Evolutionary conservation across 1,140 invertebrate species (phyloP), one percentile per base, ranked within the genome.

Genomic region (Megathymus violae): DNA sequence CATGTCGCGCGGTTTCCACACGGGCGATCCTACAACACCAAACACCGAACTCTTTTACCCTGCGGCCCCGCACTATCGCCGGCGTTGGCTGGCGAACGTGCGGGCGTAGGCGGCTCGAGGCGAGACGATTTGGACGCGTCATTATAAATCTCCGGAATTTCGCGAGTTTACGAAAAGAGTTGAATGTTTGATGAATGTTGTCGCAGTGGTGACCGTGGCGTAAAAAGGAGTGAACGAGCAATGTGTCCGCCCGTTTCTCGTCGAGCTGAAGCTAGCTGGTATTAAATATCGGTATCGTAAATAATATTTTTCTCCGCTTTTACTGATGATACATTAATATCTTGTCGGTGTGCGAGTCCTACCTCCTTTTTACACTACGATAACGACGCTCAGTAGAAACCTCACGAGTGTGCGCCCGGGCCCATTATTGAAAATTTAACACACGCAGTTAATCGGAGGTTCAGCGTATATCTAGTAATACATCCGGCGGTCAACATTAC

Each of bases 21-120:
- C 95, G 85, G 96, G 96, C 85, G 96, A 97, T 89, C 96, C 95
- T 95, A 95, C 92, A 95, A 95, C 92, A 92, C 88, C 89, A 91
- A 91, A 92, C 89, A 92, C 89, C 88, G 82, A 92, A 92, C 91
- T 91, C 89, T 92, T 92, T 89, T 81, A 78, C 68, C 58, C 46
- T 62, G 64, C 69, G 69, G 62, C 54, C 73, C 61, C 64, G 60
- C 59, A 11, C 27, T 14, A 16, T 11, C 46, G 25, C 25, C 46
- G 46, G 13, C 11, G 17, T 6, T 3, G 22, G 22, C 7, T 7
- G 13, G 13, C 15, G 48, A 36, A 47, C 61, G 48, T 48, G 56
- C 64, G 44, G 40, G 15, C 52, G 68, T 51, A 61, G 40, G 62
- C 51, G 64, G 46, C n/a, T 14, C 38, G 58, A 62, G 36, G 56